Evolutionary conservation across 2,113 vertebrate species (phyloP).

Genomic region (Alaudala cheleensis): DNA sequence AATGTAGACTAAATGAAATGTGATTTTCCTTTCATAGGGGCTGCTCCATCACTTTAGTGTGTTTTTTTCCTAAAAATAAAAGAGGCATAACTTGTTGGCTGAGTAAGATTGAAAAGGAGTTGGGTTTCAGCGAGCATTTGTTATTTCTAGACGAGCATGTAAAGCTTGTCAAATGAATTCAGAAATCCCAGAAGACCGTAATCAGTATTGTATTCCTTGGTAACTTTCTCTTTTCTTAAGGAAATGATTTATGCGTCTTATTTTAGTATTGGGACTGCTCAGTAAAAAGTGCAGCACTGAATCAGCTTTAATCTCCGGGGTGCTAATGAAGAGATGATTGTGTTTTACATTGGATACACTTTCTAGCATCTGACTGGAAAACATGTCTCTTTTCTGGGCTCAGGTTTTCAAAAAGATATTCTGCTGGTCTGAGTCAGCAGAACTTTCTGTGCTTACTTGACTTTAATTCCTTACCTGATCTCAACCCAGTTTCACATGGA

Average conservation of each 20-base stretch:
- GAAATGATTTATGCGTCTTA: background rate
- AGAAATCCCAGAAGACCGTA: background rate
- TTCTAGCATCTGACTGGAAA: background rate
- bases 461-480: background rate
- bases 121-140: background rate
- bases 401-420: background rate
- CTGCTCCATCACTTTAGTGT: slow-evolving; percentile 4
- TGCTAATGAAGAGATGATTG: background rate
- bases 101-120: background rate
- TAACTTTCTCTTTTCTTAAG: background rate
- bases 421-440: background rate
- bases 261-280: background rate
- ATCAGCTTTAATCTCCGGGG: background rate
- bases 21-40: background rate
- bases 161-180: background rate
- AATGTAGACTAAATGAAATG: background rate
- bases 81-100: background rate
- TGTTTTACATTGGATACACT: background rate
- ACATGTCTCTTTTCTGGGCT: background rate
- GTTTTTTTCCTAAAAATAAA: background rate
- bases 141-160: background rate
- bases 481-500: background rate
- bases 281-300: background rate
- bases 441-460: background rate
- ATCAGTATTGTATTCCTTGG: background rate